Base-by-base conservation (phyloP, 2,113 vertebrate species). In the Eidolon helvum region DNA sequence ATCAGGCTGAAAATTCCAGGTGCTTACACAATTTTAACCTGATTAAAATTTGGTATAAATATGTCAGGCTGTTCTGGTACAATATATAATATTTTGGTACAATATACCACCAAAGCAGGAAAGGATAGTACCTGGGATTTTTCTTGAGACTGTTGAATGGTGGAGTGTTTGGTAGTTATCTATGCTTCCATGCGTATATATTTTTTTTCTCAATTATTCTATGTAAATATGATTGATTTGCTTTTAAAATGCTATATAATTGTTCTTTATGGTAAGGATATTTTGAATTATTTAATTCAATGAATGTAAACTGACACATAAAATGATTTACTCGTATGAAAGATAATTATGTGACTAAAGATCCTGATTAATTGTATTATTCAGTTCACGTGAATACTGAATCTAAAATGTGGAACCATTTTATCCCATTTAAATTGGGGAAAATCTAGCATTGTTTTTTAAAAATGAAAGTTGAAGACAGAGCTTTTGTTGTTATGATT, bases 241-340 rank as follows among this genome's bases (percentile, higher is more conserved):
- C n/a, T 90, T n/a, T 61, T 92, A 80, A 97, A 90, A 10, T 92
- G 21, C 45, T 84, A 45, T 78, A 35, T 12, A 80, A 26, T 48
- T 65, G 14, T 87, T 83, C 40, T 75, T 88, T 94, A 82, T 91
- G 87, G 87, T 45, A 96, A 87, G 4, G 65, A 96, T 96, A 95
- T 93, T 96, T 95, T 97, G 55, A 92, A 92, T 88, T 90, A 92
- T 88, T 96, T 97, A 96, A 96, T 93, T 95, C 55, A 94, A 16
- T 68, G 84, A 95, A 66, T 83, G 1, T 93, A 97, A 97, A 91
- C 69, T 57, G 77, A 94, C 74, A 40, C 38, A 93, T 87, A 96
- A 90, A 95, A 87, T 90, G 30, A 97, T 92, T 92, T 84, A 85
- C 65, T 87, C 87, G 19, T 75, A 78, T 95, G 80, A 88, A 96